Evolutionary conservation across 2,797 vertebrate species (phyloP).

Genomic region (Anolis apletophallus): DNA sequence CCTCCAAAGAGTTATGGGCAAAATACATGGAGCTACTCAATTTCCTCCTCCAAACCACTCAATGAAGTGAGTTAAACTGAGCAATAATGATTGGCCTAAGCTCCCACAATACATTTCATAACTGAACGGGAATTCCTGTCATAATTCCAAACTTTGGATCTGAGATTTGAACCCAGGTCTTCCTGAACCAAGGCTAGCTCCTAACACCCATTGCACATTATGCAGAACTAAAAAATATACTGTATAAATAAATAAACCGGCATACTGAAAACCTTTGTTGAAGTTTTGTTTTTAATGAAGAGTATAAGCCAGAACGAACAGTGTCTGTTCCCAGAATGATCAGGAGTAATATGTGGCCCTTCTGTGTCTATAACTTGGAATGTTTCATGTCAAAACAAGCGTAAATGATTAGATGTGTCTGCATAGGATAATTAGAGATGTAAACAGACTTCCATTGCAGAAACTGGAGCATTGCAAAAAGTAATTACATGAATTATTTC

Average conservation of each 20-base stretch:
- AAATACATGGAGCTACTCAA: too few species aligned
- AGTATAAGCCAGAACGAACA: conserved; percentile 23
- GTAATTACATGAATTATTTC: conserved; percentile 57
- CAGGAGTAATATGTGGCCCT: conserved; percentile 27
- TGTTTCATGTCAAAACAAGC: conserved; percentile 66
- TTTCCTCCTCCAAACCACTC: background rate
- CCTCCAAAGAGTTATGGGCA: background rate
- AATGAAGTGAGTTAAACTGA: background rate
- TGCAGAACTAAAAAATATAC: too few species aligned
- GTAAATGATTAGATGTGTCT: conserved; percentile 54
- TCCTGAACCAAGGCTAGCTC: background rate
- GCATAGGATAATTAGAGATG: conserved; percentile 52
- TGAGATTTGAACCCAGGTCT: background rate
- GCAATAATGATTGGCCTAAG: background rate
- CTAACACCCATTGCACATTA: background rate
- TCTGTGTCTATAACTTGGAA: conserved; percentile 45
- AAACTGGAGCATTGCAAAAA: conserved; percentile 62
- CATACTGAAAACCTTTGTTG: conserved; percentile 5
- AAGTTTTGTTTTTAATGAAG: conserved; percentile 25
- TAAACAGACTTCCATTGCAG: conserved; percentile 55
- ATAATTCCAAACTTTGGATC: background rate
- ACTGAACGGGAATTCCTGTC: background rate
- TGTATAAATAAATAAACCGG: background rate
- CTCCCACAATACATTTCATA: too few species aligned
- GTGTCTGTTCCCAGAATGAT: conserved; percentile 22